Percentiles rank a stretch among this genome's conserved stretches.
Evolutionary conservation across 2,797 vertebrate genomes (phyloP).

Genomic region (Steatocranus sp.): DNA sequence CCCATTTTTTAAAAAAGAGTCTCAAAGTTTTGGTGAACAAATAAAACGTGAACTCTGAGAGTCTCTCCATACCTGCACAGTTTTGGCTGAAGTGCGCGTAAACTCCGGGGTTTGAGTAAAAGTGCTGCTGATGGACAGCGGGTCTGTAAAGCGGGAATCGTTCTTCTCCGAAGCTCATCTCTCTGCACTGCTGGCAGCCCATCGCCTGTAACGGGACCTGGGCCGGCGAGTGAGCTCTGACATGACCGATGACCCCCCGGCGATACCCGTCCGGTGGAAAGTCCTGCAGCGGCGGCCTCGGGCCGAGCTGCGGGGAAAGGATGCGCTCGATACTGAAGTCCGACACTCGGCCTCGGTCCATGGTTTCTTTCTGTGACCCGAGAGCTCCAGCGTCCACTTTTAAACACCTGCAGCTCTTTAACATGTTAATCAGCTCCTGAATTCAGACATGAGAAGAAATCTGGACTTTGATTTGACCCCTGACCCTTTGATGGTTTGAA

Average conservation of each 20-base stretch:
- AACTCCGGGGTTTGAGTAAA: background rate
- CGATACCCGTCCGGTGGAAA: background rate
- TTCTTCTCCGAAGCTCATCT: background rate
- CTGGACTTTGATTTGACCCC: background rate
- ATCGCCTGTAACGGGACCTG: background rate
- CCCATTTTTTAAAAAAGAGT: rapidly evolving
- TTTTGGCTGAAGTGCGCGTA: background rate
- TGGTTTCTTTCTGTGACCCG: background rate
- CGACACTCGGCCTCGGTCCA: constrained; percentile 51
- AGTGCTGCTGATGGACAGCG: background rate
- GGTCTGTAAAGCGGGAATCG: constrained; percentile 9
- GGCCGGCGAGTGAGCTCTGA: background rate
- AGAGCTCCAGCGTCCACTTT: background rate
- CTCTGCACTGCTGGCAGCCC: constrained; percentile 4
- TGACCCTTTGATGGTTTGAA: background rate
- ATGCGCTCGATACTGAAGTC: constrained; percentile 76
- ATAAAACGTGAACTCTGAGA: background rate
- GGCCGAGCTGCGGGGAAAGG: constrained; percentile 49
- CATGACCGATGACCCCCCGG: background rate
- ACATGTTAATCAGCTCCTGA: background rate
- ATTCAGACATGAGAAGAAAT: background rate
- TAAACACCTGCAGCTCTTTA: background rate
- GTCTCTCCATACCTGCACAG: constrained; percentile 20
- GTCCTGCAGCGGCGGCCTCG: background rate
- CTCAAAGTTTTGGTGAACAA: background rate